A percentile compares a stretch with the other conserved stretches of the same genome.
phyloP scores from a whole-genome alignment of 2,888 invertebrate genomes.

The Erpobdella octoculata region DNA sequence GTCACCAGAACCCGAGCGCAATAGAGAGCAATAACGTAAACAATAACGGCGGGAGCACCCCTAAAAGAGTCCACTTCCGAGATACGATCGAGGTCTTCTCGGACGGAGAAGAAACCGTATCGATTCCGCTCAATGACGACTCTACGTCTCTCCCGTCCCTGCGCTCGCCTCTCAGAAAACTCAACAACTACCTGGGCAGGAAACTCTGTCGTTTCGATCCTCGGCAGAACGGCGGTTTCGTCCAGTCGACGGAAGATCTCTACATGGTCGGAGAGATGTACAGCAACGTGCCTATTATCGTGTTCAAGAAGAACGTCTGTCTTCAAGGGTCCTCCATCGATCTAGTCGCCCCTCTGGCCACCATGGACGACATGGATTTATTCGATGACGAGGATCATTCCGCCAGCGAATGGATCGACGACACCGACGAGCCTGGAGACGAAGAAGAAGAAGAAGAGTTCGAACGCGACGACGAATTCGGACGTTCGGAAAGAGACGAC shows the following conservation, averaged over 20 bases:
- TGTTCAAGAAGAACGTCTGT: conserved; percentile 21
- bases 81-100: conserved; percentile 10
- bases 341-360: conserved; percentile 19
- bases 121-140: conserved; percentile 5
- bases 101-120: background rate
- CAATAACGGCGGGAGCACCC: background rate
- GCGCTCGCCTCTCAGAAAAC: conserved; percentile 6
- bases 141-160: background rate
- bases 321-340: background rate
- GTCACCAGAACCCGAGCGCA: no score
- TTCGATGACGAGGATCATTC: conserved; percentile 19
- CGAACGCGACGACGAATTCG: background rate
- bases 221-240: background rate
- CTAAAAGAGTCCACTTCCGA: background rate
- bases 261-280: conserved; percentile 13
- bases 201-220: background rate
- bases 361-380: conserved; percentile 25
- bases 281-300: conserved; percentile 14
- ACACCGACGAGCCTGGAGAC: background rate
- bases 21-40: background rate
- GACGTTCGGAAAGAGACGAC: background rate
- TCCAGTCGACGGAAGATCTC: conserved; percentile 1
- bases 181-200: background rate
- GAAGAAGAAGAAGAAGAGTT: background rate
- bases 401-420: conserved; percentile 9